Evolutionary conservation across 1,140 invertebrate species (phyloP), one percentile per base, ranked within the genome.

Genomic region (Telenomus remus): DNA sequence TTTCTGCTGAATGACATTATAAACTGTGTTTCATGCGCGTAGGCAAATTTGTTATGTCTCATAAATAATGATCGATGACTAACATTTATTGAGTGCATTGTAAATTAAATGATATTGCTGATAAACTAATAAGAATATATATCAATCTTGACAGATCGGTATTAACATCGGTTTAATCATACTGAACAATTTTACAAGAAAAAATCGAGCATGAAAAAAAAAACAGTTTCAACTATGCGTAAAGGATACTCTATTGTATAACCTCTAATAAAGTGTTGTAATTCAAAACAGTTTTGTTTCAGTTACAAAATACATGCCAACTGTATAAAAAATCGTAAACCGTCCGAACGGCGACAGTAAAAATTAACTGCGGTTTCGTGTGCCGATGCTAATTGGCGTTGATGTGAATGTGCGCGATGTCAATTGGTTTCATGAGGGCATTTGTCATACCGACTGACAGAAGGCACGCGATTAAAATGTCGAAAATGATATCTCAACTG

Each of bases 401-500:
- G 70, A 56, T 74, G 61, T 56, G 61, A 66, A 74, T 66, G 63
- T 42, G 63, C 37, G 10, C 35, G 16, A 50, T 66, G 70, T 74
- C 70, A 74, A 74, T 74, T 74, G 56, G 42, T 43, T 60, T 56
- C 51, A 66, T 55, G 70, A 61, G 50, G 49, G 35, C 63, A 66
- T 74, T 74, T 66, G 70, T 74, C 56, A 74, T 27, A 60, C 10
- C 48, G 39, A 27, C 7, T 66, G 61, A 73, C 70, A 66, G 61
- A 54, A 55, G 70, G 56, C 61, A 73, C 70, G 70, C 70, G 61
- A 73, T 73, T 73, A 48, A 73, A 66, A 66, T n/a, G 61, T 73
- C 70, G 60, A 61, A 66, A 65, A 61, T 60, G 61, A 66, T 61
- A 61, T 59, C 60, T 57, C 46, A 47, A 64, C 49, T 59, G 33